These are phyloP conservation scores for Epirrhoe alternata DNA, from an alignment of 2,888 invertebrate genomes.

Conservation along the genomic window DNA sequence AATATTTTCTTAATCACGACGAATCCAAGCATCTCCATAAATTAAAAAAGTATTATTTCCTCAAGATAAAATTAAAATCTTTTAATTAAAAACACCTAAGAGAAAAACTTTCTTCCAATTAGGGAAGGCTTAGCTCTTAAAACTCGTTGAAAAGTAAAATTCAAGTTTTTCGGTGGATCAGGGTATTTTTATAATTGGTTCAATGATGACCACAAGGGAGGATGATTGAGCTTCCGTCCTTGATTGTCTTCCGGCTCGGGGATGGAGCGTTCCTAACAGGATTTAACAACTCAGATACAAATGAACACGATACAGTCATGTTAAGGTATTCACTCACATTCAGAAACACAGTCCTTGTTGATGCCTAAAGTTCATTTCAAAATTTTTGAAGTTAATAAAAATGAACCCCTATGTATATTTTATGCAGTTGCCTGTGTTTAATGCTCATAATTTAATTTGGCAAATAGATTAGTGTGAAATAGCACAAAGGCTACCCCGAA, in stretches of 20 bases:
- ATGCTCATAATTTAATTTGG: too few relatives aligned
- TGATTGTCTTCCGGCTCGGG: constrained; percentile 28
- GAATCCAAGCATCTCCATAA: background rate
- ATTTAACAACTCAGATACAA: background rate
- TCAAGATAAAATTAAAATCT: constrained; percentile 6
- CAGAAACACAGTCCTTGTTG: background rate
- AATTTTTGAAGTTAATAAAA: background rate
- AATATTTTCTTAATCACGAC: background rate
- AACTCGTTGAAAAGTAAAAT: constrained; percentile 23
- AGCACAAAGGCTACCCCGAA: too few relatives aligned
- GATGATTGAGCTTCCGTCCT: constrained; percentile 28
- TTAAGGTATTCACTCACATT: too few relatives aligned
- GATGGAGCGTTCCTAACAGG: constrained; percentile 9
- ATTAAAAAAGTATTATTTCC: background rate
- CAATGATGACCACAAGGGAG: constrained; percentile 22
- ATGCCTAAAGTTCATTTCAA: background rate
- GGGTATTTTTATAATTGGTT: constrained; percentile 8
- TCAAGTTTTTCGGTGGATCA: constrained; percentile 1
- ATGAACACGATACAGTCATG: background rate
- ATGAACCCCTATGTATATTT: too few relatives aligned
- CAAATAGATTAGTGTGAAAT: too few relatives aligned
- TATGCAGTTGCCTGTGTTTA: too few relatives aligned
- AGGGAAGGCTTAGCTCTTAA: constrained; percentile 1
- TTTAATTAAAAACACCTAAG: constrained; percentile 7
- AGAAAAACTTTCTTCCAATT: constrained; percentile 11